Base-by-base conservation (phyloP, 92 coral and sea anemone genomes). In the Isaurus tuberculatus region DNA sequence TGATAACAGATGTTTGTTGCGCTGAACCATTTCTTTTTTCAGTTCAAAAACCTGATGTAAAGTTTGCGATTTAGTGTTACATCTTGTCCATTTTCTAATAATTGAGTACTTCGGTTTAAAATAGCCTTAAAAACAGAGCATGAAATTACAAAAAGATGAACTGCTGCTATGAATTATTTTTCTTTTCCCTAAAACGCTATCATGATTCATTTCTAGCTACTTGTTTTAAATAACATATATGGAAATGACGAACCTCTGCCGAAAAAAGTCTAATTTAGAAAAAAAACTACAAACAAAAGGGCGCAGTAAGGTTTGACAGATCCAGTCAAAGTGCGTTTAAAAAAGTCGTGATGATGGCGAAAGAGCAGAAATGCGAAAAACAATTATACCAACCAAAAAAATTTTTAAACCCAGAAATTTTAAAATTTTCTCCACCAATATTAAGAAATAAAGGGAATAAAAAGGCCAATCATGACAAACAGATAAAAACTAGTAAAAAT, bases 191-290 rank as follows among this genome's bases (percentile, higher is more conserved):
- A 25, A 30, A 26, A 64, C 19, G 17, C 27, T 4, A 64, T 26
- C 0, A 26, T 8, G 36, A 30, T 33, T 15, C 8, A 55, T 17
- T 13, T 15, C 4, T 1, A 49, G n/a, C 5, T 55, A 26, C 27
- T 63, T 26, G 29, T 63, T 11, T 2, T 26, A 15, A 11, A 17
- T 26, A 26, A 26, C 4, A 1, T 4, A 63, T 5, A 4, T 11
- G 78, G 78, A 72, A 10, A 43, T 44, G 78, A 72, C 60, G 61
- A 27, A 20, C 13, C 26, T 43, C 78, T 60, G 78, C 33, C 61
- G 15, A 42, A 23, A 37, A 70, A 40, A 8, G 25, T 20, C 58
- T 34, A 27, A 37, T 46, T 43, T 71, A 14, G 9, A 43, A 40
- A 23, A n/a, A n/a, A 23, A 53, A 53, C 8, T 5, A 19, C 19